Conservation (phyloP, 2,113 vertebrate species). For the Uria aalge region DNA sequence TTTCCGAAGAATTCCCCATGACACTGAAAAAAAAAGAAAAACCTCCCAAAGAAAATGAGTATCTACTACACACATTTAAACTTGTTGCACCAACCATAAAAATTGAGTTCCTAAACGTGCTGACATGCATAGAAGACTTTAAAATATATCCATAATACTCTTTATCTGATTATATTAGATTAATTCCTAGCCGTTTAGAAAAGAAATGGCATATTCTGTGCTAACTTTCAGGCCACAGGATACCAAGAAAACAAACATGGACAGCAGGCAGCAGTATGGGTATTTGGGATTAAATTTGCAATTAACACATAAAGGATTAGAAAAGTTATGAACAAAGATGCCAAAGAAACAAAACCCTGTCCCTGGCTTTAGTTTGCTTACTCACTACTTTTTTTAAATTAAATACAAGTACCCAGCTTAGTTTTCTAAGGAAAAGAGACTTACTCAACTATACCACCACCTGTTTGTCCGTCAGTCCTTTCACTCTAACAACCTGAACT, state of each 20-base stretch:
- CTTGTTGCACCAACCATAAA: neutral
- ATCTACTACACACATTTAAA: neutral
- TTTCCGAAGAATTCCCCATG: neutral
- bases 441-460: neutral
- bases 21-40: neutral
- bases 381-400: neutral
- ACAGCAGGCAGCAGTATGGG: neutral
- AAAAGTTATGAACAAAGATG: neutral
- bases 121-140: neutral
- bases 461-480: neutral
- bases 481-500: neutral
- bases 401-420: neutral
- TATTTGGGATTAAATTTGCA: neutral
- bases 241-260: neutral
- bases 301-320: neutral
- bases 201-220: neutral
- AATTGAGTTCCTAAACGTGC: neutral
- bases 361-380: neutral
- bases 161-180: neutral
- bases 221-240: neutral
- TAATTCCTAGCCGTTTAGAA: neutral
- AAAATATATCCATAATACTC: neutral
- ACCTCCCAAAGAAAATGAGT: neutral
- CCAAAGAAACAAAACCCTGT: neutral
- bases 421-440: neutral